Evolutionary conservation across 2,888 invertebrate species (phyloP).

Genomic region (Cloeon dipterum): DNA sequence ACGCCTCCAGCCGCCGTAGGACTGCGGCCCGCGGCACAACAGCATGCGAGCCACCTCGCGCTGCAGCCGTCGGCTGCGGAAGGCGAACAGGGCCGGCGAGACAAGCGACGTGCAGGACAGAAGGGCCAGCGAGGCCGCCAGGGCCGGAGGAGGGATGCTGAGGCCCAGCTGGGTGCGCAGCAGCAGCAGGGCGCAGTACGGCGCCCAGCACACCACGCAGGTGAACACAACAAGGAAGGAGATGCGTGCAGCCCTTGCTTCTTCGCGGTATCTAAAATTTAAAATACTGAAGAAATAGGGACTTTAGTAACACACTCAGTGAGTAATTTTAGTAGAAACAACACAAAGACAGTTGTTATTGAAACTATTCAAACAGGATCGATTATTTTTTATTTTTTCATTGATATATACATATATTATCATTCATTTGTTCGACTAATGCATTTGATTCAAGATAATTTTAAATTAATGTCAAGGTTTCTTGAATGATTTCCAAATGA

Average conservation of each 20-base stretch:
- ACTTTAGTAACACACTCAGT: too few relatives aligned
- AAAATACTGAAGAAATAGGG: too few relatives aligned
- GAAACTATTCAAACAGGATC: too few relatives aligned
- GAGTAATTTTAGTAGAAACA: too few relatives aligned
- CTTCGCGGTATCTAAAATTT: constrained; percentile 77
- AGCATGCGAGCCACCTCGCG: constrained; percentile 27
- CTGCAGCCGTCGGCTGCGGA: constrained; percentile 43
- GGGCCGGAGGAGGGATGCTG: constrained; percentile 13
- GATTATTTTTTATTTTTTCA: too few relatives aligned
- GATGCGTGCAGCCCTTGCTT: constrained; percentile 70
- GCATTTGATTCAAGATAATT: too few relatives aligned
- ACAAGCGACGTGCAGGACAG: constrained; percentile 34
- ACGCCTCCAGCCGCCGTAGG: constrained; percentile 10
- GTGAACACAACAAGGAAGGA: constrained; percentile 56
- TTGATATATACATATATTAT: too few relatives aligned
- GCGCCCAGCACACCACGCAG: constrained; percentile 31
- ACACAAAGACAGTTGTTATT: too few relatives aligned
- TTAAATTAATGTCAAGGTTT: too few relatives aligned
- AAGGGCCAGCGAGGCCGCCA: constrained; percentile 29
- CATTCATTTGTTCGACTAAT: too few relatives aligned
- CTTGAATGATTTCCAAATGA: too few relatives aligned
- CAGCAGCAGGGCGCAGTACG: constrained; percentile 20
- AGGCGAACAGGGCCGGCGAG: constrained; percentile 54
- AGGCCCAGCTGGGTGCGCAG: constrained; percentile 11
- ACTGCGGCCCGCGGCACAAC: too few relatives aligned